Base-by-base conservation (phyloP, 2,888 invertebrate species). In the Tuta absoluta region DNA sequence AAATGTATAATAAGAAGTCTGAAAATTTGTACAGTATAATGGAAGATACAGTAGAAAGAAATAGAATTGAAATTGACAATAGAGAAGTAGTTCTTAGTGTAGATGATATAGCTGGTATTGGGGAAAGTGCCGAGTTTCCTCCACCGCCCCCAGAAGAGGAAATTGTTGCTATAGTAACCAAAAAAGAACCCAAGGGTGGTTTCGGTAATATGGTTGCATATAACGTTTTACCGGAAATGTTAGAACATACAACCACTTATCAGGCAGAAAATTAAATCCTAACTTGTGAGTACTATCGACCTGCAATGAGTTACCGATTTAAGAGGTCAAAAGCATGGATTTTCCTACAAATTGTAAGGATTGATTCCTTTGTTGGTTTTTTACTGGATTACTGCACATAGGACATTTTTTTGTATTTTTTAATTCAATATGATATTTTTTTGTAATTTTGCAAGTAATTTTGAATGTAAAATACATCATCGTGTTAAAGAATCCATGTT, bases 1-100 rank as follows among this genome's bases (percentile, higher is more conserved):
- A 95, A 92, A 95, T 95, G 93, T 94, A 90, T 78, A 89, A 86
- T 69, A 89, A 91, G 68, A 92, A 93, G 76, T 86, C 91, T 59
- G 91, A 92, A 72, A 93, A 92, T 76, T 87, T 94, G 81, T 94
- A 94, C 70, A 92, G 92, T 78, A 92, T 92, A 66, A 92, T 92
- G 92, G 92, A 92, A 72, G 92, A 92, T 76, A 84, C 88, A 65
- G 76, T 81, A 75, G 91, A 91, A 66, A 87, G 91, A 76, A 87
- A 79, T 79, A 87, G 89, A 74, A 84, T 89, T 68, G 91, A 91
- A 79, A 85, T 86, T 76, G 91, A 91, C 75, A 91, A 87, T 88
- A 89, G 89, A 71, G 91, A 91, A 76, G 83, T 91, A 85, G 85
- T 90, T 64, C 82, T 91, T 83, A 89, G 88, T 76, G 82, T 92